phyloP scores from a whole-genome alignment of 92 coral and sea anemone genomes.

The Palythoa grandis region DNA sequence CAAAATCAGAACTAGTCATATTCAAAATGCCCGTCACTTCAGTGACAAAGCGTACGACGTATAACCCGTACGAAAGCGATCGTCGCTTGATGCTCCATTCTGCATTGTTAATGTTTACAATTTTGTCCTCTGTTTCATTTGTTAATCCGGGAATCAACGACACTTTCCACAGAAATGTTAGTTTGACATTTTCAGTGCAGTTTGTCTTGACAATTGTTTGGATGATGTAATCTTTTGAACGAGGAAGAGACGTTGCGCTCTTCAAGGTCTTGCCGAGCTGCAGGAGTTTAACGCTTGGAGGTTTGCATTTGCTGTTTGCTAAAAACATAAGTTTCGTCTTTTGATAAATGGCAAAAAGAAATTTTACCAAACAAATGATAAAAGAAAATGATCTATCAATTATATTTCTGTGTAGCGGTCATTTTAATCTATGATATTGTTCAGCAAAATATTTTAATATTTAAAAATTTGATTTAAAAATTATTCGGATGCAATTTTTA shows the following conservation, averaged over 20 bases:
- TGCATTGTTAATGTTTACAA: conserved; percentile 33
- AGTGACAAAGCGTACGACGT: conserved; percentile 21
- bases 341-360: background rate
- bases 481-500: too few relatives aligned
- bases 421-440: background rate
- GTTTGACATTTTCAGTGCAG: conserved; percentile 19
- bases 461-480: too few relatives aligned
- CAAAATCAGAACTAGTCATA: conserved; percentile 37
- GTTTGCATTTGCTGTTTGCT: conserved; percentile 16
- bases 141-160: background rate
- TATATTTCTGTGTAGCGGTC: background rate
- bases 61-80: conserved; percentile 32
- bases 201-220: conserved; percentile 54
- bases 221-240: conserved; percentile 62
- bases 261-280: conserved; percentile 13
- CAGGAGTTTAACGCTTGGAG: conserved; percentile 22
- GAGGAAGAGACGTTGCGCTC: conserved; percentile 30
- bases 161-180: conserved; percentile 45
- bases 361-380: background rate
- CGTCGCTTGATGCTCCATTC: conserved; percentile 45
- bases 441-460: too few relatives aligned
- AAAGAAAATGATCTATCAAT: background rate
- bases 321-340: background rate
- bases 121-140: background rate
- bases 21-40: conserved; percentile 35